Evolutionary conservation across 2,113 vertebrate genomes (phyloP).

Genomic region (Aptenodytes patagonicus): DNA sequence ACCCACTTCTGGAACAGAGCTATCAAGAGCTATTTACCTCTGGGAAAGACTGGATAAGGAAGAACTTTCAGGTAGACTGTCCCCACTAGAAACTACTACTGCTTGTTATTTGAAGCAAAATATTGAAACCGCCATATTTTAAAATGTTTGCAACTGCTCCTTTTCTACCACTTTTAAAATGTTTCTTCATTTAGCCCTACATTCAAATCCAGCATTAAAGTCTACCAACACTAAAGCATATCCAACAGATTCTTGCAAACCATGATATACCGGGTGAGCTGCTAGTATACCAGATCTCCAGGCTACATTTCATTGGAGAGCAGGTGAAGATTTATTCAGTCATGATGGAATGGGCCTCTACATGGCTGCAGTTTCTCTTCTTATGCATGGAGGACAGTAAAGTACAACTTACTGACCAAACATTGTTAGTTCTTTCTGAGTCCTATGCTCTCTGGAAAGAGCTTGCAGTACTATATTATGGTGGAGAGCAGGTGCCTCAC

Average conservation of each 20-base stretch:
- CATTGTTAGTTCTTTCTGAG: background rate
- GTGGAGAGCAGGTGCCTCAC: background rate
- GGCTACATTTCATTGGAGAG: background rate
- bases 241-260: background rate
- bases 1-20: background rate
- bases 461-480: background rate
- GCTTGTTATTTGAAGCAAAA: background rate
- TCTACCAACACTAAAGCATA: background rate
- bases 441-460: background rate
- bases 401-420: background rate
- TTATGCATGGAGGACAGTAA: background rate
- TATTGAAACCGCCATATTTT: background rate
- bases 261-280: background rate
- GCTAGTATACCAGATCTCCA: no score
- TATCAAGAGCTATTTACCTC: background rate
- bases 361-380: background rate
- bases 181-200: background rate
- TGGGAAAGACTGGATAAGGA: background rate
- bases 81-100: background rate
- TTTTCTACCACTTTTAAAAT: background rate
- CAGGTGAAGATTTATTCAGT: background rate
- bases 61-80: background rate
- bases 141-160: background rate
- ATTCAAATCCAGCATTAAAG: background rate
- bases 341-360: background rate